A percentile compares a stretch with the other conserved stretches of the same genome.
Conservation (phyloP, 2,113 vertebrate genomes). For the Saiga tatarica region DNA sequence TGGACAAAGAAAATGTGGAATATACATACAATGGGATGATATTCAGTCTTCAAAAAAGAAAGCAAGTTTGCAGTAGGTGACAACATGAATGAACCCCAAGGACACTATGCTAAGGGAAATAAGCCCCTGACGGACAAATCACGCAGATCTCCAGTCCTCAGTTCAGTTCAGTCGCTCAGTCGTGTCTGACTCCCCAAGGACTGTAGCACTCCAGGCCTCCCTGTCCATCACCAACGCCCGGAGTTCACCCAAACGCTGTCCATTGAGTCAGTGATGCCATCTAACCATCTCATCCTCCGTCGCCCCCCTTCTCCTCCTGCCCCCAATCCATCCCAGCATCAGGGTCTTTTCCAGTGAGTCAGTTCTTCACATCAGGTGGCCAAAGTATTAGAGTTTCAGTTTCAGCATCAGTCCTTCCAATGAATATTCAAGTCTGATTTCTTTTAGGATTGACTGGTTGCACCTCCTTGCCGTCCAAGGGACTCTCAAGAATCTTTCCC, state of each 20-base stretch:
- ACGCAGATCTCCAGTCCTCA: background rate
- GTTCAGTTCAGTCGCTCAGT: background rate
- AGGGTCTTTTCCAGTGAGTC: background rate
- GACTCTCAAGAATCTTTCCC: background rate
- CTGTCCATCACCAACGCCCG: background rate
- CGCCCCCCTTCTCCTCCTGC: fast-evolving
- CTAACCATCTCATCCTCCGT: background rate
- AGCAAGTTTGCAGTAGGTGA: background rate
- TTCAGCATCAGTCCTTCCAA: background rate
- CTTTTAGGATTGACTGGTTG: background rate
- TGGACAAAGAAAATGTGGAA: background rate
- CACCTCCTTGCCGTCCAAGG: background rate
- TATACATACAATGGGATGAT: background rate
- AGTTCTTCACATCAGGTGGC: background rate
- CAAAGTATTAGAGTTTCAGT: background rate
- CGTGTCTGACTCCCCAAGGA: fast-evolving
- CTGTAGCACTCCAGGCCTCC: background rate
- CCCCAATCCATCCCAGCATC: background rate
- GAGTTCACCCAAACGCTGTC: background rate
- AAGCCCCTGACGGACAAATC: background rate
- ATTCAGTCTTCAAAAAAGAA: background rate
- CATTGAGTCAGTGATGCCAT: background rate
- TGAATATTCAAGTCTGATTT: background rate
- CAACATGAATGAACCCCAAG: background rate
- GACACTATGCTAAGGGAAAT: background rate